phyloP scores from a whole-genome alignment of 2,113 vertebrate genomes.

The Labeo catla region DNA sequence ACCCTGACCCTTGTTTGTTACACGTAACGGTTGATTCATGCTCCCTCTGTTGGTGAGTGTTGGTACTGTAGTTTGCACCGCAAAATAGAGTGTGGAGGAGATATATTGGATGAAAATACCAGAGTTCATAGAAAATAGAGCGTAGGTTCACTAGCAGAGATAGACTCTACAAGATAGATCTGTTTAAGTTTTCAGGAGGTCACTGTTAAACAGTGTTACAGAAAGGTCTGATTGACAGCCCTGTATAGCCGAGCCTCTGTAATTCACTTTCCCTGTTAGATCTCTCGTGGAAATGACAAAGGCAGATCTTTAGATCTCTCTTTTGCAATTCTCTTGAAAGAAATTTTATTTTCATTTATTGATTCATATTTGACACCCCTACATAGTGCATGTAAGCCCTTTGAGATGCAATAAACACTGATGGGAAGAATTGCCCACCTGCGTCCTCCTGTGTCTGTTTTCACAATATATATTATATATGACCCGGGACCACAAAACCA shows the following conservation, averaged over 20 bases:
- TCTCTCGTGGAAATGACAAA: not conserved
- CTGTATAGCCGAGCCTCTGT: conserved; percentile 70
- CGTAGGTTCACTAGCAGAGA: conserved; percentile 11
- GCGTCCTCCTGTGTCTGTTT: conserved; percentile 64
- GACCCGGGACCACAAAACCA: too few relatives aligned
- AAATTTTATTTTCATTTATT: conserved; percentile 61
- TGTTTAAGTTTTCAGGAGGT: conserved; percentile 73
- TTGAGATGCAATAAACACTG: conserved; percentile 99
- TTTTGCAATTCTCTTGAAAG: conserved; percentile 67
- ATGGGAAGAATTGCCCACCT: conserved; percentile 80
- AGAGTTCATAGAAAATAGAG: not conserved
- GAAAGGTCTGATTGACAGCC: conserved; percentile 70
- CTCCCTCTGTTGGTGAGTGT: conserved; percentile 77
- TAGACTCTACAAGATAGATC: conserved; percentile 56
- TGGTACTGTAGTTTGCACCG: conserved; percentile 66
- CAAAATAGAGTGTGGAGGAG: conserved; percentile 54
- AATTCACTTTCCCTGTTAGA: not conserved
- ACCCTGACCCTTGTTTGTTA: conserved; percentile 24
- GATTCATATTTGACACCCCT: conserved; percentile 82
- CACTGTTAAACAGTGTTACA: conserved; percentile 88
- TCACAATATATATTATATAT: conserved; percentile 15
- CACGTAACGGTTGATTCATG: conserved; percentile 20
- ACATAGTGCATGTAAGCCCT: conserved; percentile 96
- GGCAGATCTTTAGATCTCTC: conserved; percentile 25
- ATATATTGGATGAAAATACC: not conserved